A percentile compares a stretch with the other conserved stretches of the same genome.
These are phyloP conservation scores for Protosalanx chinensis DNA, from an alignment of 2,797 vertebrate species.

Conservation along the genomic window DNA sequence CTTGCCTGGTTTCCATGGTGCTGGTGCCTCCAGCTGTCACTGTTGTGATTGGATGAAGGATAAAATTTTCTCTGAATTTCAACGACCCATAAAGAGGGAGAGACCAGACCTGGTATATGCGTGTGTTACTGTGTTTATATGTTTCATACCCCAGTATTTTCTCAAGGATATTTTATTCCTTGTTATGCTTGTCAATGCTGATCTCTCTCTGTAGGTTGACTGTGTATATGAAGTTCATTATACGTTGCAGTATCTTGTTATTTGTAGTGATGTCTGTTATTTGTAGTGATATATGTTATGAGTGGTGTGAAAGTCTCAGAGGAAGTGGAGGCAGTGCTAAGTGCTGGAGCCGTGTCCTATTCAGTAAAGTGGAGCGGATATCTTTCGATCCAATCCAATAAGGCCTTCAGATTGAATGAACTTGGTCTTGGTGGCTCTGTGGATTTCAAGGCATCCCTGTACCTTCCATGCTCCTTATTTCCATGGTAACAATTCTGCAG, in stretches of 20 bases:
- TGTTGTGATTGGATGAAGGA: conserved; percentile 10
- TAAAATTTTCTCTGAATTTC: conserved; percentile 7
- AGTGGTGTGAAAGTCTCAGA: not conserved
- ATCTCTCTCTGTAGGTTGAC: too few relatives aligned
- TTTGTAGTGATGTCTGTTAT: not conserved
- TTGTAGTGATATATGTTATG: not conserved
- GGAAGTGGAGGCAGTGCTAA: not conserved
- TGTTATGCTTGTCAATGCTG: not conserved
- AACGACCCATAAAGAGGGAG: not conserved
- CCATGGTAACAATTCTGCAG: conserved; percentile 74
- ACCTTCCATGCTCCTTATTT: conserved; percentile 59
- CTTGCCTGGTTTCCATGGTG: conserved; percentile 10
- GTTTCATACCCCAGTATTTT: too few relatives aligned
- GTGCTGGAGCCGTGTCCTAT: not conserved
- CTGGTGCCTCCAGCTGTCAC: not conserved
- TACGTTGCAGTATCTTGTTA: too few relatives aligned
- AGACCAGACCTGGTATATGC: not conserved
- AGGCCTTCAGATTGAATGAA: conserved; percentile 41
- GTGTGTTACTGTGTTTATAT: conserved; percentile 1
- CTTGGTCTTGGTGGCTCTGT: conserved; percentile 26
- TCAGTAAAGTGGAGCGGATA: conserved; percentile 16
- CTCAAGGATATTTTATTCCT: not conserved
- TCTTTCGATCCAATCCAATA: conserved; percentile 27
- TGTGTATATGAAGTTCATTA: too few relatives aligned
- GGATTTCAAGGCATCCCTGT: conserved; percentile 18